A percentile compares a stretch with the other conserved stretches of the same genome.
phyloP scores from a whole-genome alignment of 2,888 invertebrate genomes.

The Agrotis ipsilon region DNA sequence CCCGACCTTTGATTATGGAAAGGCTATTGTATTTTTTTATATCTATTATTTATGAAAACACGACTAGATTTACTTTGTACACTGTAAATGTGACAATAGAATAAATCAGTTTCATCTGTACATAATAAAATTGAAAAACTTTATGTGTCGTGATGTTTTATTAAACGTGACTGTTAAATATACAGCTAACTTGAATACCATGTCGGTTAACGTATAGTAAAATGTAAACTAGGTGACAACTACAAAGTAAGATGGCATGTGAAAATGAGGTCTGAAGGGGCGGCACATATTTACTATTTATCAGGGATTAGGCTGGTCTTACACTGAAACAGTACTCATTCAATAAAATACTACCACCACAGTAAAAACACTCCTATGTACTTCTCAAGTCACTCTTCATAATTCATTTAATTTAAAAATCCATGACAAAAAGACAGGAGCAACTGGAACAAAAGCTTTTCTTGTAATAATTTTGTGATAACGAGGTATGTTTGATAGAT shows the following conservation, averaged over 20 bases:
- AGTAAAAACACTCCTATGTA: conserved; percentile 17
- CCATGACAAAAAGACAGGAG: conserved; percentile 55
- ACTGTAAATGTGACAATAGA: conserved; percentile 15
- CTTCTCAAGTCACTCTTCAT: conserved; percentile 39
- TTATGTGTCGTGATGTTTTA: neutral
- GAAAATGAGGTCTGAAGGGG: neutral
- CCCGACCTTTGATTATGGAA: conserved; percentile 6
- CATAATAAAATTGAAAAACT: conserved; percentile 1
- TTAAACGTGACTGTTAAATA: neutral
- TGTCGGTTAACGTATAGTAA: neutral
- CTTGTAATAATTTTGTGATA: conserved; percentile 55
- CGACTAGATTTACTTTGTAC: conserved; percentile 25
- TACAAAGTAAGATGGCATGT: neutral
- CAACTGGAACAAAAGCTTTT: conserved; percentile 43
- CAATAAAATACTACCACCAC: conserved; percentile 3
- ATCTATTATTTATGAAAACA: conserved; percentile 37
- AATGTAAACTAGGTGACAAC: neutral
- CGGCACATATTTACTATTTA: neutral
- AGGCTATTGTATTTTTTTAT: conserved; percentile 13
- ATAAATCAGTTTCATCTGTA: conserved; percentile 3
- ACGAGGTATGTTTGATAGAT: conserved; percentile 31
- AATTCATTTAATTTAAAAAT: conserved; percentile 31
- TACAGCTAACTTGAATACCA: neutral
- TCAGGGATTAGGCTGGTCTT: neutral
- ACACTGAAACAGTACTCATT: conserved; percentile 27